Percentiles rank a stretch among this genome's conserved stretches.
Conservation (phyloP, 2,888 invertebrate genomes). For the Ophion ellenae region DNA sequence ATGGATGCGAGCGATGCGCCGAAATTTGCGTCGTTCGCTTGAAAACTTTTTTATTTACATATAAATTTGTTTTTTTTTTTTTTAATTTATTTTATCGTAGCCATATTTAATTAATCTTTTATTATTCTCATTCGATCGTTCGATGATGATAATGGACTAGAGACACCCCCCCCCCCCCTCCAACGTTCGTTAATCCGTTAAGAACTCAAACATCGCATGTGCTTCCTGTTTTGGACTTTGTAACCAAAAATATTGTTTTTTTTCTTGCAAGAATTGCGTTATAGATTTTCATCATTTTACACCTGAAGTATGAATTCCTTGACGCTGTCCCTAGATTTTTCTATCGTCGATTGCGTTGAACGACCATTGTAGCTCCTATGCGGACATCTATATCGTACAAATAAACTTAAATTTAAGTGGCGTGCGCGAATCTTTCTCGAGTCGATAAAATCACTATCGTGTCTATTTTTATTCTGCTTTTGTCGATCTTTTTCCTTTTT, state of each 20-base stretch:
- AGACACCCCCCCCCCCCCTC: conserved; percentile 68
- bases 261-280: conserved; percentile 36
- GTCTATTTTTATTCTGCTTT: conserved; percentile 71
- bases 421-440: conserved; percentile 74
- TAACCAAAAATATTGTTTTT: conserved; percentile 26
- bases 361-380: conserved; percentile 66
- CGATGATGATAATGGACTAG: conserved; percentile 76
- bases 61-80: conserved; percentile 42
- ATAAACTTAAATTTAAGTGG: conserved; percentile 73
- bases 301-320: conserved; percentile 35
- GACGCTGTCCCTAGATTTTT: conserved; percentile 17
- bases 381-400: conserved; percentile 69
- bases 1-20: conserved; percentile 37
- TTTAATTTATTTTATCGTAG: conserved; percentile 19
- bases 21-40: conserved; percentile 49
- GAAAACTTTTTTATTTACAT: conserved; percentile 59
- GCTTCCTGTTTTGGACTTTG: conserved; percentile 25
- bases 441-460: conserved; percentile 80
- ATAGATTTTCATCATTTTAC: not conserved
- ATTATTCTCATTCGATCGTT: conserved; percentile 56
- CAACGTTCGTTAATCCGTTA: conserved; percentile 62
- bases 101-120: conserved; percentile 33
- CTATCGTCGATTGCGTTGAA: conserved; percentile 32
- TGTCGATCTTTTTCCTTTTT: conserved; percentile 29
- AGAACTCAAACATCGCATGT: conserved; percentile 27